These are phyloP conservation scores for Bombus cullumanus DNA, from an alignment of 1,140 invertebrate genomes.

Conservation along the genomic window DNA sequence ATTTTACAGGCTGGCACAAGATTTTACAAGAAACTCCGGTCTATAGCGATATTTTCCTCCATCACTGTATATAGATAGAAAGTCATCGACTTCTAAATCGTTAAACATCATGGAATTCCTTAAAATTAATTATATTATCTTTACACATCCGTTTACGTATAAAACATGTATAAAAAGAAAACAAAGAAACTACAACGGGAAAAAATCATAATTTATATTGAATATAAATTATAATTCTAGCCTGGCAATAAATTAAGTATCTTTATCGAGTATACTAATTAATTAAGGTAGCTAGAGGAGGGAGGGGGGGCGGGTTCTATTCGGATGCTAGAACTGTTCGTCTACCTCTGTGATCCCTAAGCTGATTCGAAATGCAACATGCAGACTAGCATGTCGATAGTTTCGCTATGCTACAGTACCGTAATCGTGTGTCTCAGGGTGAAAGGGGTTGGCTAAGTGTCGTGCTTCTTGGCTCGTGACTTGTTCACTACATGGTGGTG, in stretches of 20 bases:
- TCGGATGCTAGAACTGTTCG: slow-evolving; percentile 1
- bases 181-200: neutral
- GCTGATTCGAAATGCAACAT: slow-evolving; percentile 27
- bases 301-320: neutral
- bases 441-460: slow-evolving; percentile 56
- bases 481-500: slow-evolving; percentile 59
- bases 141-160: neutral
- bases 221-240: slow-evolving; percentile 35
- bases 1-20: too few relatives aligned
- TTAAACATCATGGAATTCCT: slow-evolving; percentile 1
- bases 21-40: neutral
- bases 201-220: slow-evolving; percentile 20
- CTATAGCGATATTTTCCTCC: neutral
- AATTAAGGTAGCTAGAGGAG: slow-evolving; percentile 6
- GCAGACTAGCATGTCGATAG: slow-evolving; percentile 36
- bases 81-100: neutral
- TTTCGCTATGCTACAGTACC: slow-evolving; percentile 43
- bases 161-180: neutral
- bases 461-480: slow-evolving; percentile 61
- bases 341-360: slow-evolving; percentile 28
- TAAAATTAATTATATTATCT: slow-evolving; percentile 20
- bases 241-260: slow-evolving; percentile 27
- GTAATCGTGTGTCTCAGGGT: slow-evolving; percentile 52
- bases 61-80: neutral
- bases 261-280: slow-evolving; percentile 16